Percentiles rank a stretch among this genome's conserved stretches.
Evolutionary conservation across 2,113 vertebrate species (phyloP).

Genomic region (Ctenodactylus gundi): DNA sequence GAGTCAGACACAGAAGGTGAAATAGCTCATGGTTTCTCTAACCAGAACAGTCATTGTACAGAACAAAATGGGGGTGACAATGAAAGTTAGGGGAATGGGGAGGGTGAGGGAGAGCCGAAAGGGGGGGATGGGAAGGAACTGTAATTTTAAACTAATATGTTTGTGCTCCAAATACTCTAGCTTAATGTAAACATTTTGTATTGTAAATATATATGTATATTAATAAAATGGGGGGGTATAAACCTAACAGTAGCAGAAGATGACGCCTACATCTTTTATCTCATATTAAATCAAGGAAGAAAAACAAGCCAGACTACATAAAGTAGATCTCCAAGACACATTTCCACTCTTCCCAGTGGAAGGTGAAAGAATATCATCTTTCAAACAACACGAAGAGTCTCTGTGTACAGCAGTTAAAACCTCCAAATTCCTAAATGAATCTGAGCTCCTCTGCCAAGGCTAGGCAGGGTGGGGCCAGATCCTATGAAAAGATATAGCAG

Average conservation of each 20-base stretch:
- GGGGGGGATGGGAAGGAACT: too few relatives aligned
- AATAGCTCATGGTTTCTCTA: too few relatives aligned
- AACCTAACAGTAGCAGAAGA: background rate
- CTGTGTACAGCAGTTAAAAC: background rate
- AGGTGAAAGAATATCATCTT: background rate
- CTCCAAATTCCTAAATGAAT: background rate
- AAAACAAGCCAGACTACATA: background rate
- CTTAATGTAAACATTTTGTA: too few relatives aligned
- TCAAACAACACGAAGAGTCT: background rate
- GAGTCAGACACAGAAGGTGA: too few relatives aligned
- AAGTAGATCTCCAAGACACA: background rate
- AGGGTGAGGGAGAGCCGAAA: too few relatives aligned
- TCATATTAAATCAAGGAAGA: background rate
- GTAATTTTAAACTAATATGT: too few relatives aligned
- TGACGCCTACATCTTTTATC: background rate
- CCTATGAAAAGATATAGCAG: background rate
- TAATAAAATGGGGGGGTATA: too few relatives aligned
- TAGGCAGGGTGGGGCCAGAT: background rate
- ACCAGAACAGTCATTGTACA: too few relatives aligned
- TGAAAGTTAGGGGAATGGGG: too few relatives aligned
- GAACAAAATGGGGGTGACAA: too few relatives aligned
- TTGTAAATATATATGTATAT: too few relatives aligned
- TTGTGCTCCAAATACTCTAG: too few relatives aligned
- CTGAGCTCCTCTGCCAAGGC: background rate
- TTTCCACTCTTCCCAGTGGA: background rate